Base-by-base conservation (phyloP, 2,797 vertebrate genomes). In the Masticophis lateralis region DNA sequence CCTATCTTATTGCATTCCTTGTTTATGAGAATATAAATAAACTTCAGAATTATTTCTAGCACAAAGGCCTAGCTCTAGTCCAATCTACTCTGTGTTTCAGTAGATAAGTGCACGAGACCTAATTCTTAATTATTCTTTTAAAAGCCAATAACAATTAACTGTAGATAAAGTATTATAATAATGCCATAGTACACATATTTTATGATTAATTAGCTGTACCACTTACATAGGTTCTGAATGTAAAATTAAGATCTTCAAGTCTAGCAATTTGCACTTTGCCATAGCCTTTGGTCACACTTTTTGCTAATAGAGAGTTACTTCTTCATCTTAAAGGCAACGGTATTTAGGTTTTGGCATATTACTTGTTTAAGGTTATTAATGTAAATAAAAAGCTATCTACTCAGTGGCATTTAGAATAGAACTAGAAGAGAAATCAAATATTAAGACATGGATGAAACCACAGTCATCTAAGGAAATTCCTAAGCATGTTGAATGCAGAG, bases 1-100 rank as follows among this genome's bases (percentile, higher is more conserved):
- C 61, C 83, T 96, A 91, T 95, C 94, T 97, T 95, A 97, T 97
- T 97, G 95, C 94, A 88, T 89, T 95, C 91, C 89, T 96, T 92
- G 94, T 97, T 97, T 97, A 95, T 97, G 95, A 61, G 63, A 97
- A 95, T 95, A 95, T 96, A 97, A 93, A 97, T 97, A 95, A 92
- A 59, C 43, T 94, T 96, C 96, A 96, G 95, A 97, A 97, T 96
- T 95, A 97, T 96, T 97, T 97, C 88, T 92, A 95, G 92, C 91
- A 93, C 90, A 88, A 89, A 88, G 95, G 86, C n/a, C 92, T 43
- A 87, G 86, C 89, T 92, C 22, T 63, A 0, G 14, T 95, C 93
- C 87, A 93, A 92, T 91, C 88, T 13, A 87, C 89, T 92, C 94
- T 97, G 96, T 86, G 95, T 94, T 94, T 95, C 95, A 57, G 1